These are phyloP conservation scores for Stenichneumon culpator DNA, from an alignment of 2,888 invertebrate genomes.

Conservation along the genomic window DNA sequence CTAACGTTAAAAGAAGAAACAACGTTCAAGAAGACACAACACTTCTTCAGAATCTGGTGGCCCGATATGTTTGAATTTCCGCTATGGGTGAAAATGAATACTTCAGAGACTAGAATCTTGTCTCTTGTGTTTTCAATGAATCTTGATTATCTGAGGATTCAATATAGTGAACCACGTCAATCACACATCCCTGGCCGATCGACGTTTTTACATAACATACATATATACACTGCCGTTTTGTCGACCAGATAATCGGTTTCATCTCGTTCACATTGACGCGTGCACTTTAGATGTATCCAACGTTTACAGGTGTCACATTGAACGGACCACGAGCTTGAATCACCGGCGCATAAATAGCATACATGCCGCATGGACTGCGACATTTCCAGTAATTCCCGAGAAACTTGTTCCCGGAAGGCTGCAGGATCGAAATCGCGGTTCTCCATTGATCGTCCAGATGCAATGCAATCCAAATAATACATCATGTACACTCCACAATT, in stretches of 20 bases:
- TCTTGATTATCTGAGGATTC: too few relatives aligned
- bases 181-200: background rate
- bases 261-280: background rate
- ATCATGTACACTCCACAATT: constrained; percentile 20
- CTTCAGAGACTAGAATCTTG: too few relatives aligned
- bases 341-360: background rate
- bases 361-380: constrained; percentile 1
- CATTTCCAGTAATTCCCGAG: background rate
- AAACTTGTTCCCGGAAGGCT: background rate
- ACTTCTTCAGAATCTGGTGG: too few relatives aligned
- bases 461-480: constrained; percentile 1
- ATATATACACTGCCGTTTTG: background rate
- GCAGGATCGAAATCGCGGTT: constrained; percentile 1
- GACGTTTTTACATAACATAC: background rate
- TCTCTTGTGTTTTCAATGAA: background rate
- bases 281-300: background rate
- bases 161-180: background rate
- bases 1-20: too few relatives aligned
- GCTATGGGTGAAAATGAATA: too few relatives aligned
- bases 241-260: background rate
- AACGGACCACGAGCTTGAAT: background rate
- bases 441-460: background rate
- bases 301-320: background rate
- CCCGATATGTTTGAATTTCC: background rate
- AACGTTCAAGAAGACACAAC: too few relatives aligned